Evolutionary conservation across 2,113 vertebrate genomes (phyloP), one percentile per base, ranked within the genome.

Genomic region (Deroptyus accipitrinus): DNA sequence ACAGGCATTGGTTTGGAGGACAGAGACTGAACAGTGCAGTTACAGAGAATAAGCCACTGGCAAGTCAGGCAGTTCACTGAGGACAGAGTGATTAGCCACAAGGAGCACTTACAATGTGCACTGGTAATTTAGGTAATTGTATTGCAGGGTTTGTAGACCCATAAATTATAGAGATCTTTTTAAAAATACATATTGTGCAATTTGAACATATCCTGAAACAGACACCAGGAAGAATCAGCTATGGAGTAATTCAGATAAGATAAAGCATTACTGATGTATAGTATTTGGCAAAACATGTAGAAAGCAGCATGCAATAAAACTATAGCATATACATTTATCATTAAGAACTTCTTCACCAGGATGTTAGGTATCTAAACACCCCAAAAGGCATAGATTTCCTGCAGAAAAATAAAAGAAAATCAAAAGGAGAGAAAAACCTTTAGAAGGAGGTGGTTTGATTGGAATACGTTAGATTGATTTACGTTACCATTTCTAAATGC

Each of bases 81-180:
- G 95, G 85, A 88, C 77, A 79, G 80, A 97, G 95, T 97, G 96
- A 97, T 97, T 96, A 98, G 95, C 97, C 94, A 96, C 94, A 98
- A 97, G 98, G 96, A 96, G 95, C 97, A 97, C 95, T 98, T 97
- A 96, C 85, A 94, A 66, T 97, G 95, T 96, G 85, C 96, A 76
- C 95, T 95, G 96, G 98, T 98, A 97, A 98, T 98, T 98, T 98
- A 96, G 97, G 98, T 98, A 97, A 98, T 98, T 98, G 97, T 97
- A 96, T 97, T 98, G 98, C 97, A 97, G 98, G 98, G 94, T 97
- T 95, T 97, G 95, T 86, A 95, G 96, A 96, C 96, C 96, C 94
- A 91, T 96, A 96, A 97, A 98, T 98, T 98, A 98, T 97, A 96
- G 94, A 98, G 97, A 98, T 96, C 96, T 97, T 98, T 98, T 98